A percentile compares a stretch with the other conserved stretches of the same genome.
phyloP scores from a whole-genome alignment of 2,888 invertebrate species.

The Steinernema carpocapsae region DNA sequence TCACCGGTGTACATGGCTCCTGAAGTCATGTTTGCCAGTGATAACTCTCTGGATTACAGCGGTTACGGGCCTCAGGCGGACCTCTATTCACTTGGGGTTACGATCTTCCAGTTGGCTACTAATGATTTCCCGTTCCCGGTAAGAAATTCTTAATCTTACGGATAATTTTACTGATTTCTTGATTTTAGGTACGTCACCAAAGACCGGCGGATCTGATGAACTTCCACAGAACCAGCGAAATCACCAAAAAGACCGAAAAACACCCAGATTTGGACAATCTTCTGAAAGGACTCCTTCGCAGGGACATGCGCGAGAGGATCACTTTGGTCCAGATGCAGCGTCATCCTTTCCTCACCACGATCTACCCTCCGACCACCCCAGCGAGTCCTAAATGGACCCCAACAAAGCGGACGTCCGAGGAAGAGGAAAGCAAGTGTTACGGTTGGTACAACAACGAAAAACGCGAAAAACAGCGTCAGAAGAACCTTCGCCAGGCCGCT shows the following conservation, averaged over 20 bases:
- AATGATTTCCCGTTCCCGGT: conserved; percentile 8
- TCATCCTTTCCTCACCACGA: not conserved
- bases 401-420: not conserved
- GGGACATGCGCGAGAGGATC: not conserved
- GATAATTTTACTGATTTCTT: not conserved
- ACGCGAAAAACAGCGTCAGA: not conserved
- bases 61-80: conserved; percentile 21
- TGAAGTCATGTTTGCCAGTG: not conserved
- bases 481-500: not conserved
- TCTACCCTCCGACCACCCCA: not conserved
- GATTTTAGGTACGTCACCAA: not conserved
- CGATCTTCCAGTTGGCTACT: conserved; percentile 9
- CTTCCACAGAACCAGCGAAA: not conserved
- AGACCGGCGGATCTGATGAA: not conserved
- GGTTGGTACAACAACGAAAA: conserved; percentile 10
- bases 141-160: not conserved
- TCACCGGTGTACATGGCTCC: conserved; percentile 19
- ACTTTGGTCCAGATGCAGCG: not conserved
- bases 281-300: not conserved
- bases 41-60: not conserved
- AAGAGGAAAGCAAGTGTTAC: not conserved
- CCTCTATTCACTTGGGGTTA: not conserved
- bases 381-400: not conserved
- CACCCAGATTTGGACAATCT: not conserved
- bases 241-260: not conserved